These are phyloP conservation scores for Spondyliosoma cantharus DNA, from an alignment of 2,797 vertebrate genomes.

Conservation along the genomic window DNA sequence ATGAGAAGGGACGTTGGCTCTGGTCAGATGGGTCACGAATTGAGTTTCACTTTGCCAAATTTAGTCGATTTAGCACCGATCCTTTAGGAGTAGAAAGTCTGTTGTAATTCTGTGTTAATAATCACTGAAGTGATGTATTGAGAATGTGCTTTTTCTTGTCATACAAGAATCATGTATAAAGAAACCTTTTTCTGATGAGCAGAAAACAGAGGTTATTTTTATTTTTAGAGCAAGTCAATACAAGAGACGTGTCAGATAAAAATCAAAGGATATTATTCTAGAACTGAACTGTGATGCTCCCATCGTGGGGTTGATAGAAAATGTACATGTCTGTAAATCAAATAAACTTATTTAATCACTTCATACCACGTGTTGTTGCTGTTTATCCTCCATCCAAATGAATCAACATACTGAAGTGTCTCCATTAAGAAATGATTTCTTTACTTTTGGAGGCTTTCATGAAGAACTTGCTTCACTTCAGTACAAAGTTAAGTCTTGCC, in stretches of 20 bases:
- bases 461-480: not conserved
- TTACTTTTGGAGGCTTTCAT: not conserved
- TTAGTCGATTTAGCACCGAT: conserved; percentile 64
- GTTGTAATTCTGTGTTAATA: conserved; percentile 74
- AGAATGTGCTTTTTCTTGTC: conserved; percentile 94
- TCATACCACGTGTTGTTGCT: conserved; percentile 39
- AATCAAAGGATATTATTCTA: conserved; percentile 78
- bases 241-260: conserved; percentile 59
- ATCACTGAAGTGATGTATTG: conserved; percentile 81
- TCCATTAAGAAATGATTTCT: not conserved
- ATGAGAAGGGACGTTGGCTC: conserved; percentile 47
- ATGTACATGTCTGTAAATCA: conserved; percentile 97
- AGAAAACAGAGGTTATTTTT: conserved; percentile 96
- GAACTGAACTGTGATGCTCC: conserved; percentile 91
- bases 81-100: conserved; percentile 56
- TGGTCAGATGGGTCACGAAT: conserved; percentile 70
- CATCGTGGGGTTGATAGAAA: conserved; percentile 81
- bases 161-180: conserved; percentile 97
- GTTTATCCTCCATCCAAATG: conserved; percentile 8
- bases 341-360: conserved; percentile 96
- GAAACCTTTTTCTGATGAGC: conserved; percentile 93
- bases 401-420: not conserved
- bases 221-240: conserved; percentile 91
- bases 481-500: not conserved
- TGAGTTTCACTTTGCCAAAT: conserved; percentile 82